Evolutionary conservation across 2,113 vertebrate genomes (phyloP).

Genomic region (Euleptes europaea): DNA sequence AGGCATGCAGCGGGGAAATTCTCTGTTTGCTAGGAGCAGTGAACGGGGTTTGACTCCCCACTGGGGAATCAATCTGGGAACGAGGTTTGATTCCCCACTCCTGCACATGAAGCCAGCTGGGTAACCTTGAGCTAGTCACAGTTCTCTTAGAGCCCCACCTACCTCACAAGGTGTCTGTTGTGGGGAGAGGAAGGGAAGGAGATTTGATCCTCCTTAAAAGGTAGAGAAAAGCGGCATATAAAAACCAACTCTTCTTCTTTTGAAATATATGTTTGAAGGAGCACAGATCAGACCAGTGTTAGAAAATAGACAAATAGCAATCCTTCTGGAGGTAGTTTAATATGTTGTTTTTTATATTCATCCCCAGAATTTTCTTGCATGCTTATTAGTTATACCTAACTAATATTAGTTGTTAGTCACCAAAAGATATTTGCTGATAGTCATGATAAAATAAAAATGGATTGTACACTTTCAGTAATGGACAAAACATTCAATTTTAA

Average conservation of each 20-base stretch:
- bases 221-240: too few relatives aligned
- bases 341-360: conserved; percentile 10
- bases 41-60: too few relatives aligned
- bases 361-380: conserved; percentile 14
- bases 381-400: not conserved
- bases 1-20: not conserved
- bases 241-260: too few relatives aligned
- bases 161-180: too few relatives aligned
- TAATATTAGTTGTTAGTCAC: not conserved
- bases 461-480: conserved; percentile 29
- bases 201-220: too few relatives aligned
- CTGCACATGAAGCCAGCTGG: too few relatives aligned
- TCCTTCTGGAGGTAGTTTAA: conserved; percentile 30
- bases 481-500: conserved; percentile 23
- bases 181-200: too few relatives aligned
- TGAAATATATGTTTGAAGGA: not conserved
- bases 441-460: conserved; percentile 11
- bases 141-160: too few relatives aligned
- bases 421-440: not conserved
- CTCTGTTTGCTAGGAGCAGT: not conserved
- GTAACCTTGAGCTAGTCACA: too few relatives aligned
- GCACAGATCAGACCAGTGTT: conserved; percentile 11
- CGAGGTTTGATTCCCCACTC: too few relatives aligned
- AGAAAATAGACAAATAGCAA: conserved; percentile 2
- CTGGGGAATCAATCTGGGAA: too few relatives aligned